These are phyloP conservation scores for Tachycineta bicolor DNA, from an alignment of 2,113 vertebrate species.

Conservation along the genomic window DNA sequence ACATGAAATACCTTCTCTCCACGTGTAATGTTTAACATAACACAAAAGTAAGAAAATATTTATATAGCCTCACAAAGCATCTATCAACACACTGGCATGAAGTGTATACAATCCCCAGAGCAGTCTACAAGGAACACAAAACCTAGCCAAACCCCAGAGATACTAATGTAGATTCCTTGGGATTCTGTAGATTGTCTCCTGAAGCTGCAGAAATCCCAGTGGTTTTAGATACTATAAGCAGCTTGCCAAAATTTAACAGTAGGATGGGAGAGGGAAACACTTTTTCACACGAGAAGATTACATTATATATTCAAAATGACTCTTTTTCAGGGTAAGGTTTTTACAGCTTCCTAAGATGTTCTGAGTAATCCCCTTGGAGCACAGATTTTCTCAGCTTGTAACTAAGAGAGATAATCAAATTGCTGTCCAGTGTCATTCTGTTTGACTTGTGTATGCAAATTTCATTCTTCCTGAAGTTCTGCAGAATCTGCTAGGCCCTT, in stretches of 20 bases:
- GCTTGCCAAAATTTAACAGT: neutral
- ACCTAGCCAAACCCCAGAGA: slow-evolving; percentile 5
- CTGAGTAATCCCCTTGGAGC: slow-evolving; percentile 13
- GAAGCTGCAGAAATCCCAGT: slow-evolving; percentile 30
- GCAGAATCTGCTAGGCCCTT: neutral
- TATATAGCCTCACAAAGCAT: slow-evolving; percentile 33
- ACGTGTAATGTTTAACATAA: slow-evolving; percentile 25
- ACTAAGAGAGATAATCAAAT: neutral
- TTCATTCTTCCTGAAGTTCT: neutral
- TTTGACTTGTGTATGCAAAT: slow-evolving; percentile 28
- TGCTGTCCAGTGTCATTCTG: neutral
- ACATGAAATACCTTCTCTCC: neutral
- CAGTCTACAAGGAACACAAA: slow-evolving; percentile 9
- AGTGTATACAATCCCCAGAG: slow-evolving; percentile 34
- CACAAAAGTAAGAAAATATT: slow-evolving; percentile 36
- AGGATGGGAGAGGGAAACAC: neutral
- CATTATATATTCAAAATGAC: neutral
- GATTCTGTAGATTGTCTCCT: slow-evolving; percentile 45
- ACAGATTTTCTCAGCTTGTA: slow-evolving; percentile 40
- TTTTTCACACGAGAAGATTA: neutral
- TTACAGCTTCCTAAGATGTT: neutral
- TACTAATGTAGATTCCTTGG: slow-evolving; percentile 17
- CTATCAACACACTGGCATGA: neutral
- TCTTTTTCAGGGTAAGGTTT: slow-evolving; percentile 26
- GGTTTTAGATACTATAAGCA: neutral